Conservation (phyloP, 2,888 invertebrate species). For the Andrena flavipes region DNA sequence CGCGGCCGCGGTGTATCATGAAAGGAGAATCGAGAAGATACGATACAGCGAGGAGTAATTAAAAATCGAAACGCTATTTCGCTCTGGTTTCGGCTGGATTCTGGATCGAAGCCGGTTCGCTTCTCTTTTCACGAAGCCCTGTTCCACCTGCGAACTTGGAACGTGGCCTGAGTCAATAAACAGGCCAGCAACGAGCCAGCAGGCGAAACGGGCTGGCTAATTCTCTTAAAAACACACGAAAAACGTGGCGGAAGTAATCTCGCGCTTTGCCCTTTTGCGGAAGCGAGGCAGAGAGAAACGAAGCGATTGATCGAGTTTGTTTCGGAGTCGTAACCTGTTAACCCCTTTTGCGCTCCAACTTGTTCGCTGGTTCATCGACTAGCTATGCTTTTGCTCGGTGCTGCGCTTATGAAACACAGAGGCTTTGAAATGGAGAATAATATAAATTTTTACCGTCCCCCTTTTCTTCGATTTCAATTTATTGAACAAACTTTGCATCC, state of each 20-base stretch:
- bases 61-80: conserved; percentile 45
- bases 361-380: too few relatives aligned
- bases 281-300: not conserved
- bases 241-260: conserved; percentile 19
- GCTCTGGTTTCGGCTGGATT: not conserved
- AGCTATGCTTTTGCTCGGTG: too few relatives aligned
- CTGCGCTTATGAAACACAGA: too few relatives aligned
- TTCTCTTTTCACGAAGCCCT: not conserved
- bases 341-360: too few relatives aligned
- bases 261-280: not conserved
- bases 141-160: conserved; percentile 17
- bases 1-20: conserved; percentile 8
- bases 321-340: not conserved
- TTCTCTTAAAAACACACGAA: conserved; percentile 8
- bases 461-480: too few relatives aligned
- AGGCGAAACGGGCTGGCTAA: conserved; percentile 1
- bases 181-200: conserved; percentile 7
- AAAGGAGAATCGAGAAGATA: conserved; percentile 15
- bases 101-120: conserved; percentile 11
- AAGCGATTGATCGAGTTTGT: conserved; percentile 14
- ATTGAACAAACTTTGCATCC: too few relatives aligned
- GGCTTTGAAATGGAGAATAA: too few relatives aligned
- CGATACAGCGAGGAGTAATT: conserved; percentile 28
- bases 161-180: conserved; percentile 43
- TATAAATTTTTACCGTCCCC: too few relatives aligned